Base-by-base conservation (phyloP, 2,888 invertebrate species). In the Tiphia femorata region DNA sequence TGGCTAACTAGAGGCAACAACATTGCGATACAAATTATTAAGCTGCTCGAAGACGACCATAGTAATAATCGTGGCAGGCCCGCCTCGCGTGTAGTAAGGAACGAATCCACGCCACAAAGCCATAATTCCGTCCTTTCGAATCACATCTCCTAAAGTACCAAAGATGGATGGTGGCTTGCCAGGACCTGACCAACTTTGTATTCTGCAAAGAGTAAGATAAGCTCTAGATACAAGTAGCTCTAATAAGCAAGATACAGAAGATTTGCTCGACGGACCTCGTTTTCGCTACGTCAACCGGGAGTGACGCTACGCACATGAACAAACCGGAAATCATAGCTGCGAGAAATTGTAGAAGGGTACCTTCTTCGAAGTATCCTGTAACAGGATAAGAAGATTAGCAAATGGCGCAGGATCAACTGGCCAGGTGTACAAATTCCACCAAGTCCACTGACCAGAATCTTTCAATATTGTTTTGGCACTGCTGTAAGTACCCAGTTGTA, bases 211-310 rank as follows among this genome's bases (percentile, higher is more conserved):
- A 12, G 33, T 10, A 25, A 29, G 14, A 12, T n/a, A 33, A 8
- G n/a, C n/a, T n/a, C n/a, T n/a, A n/a, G n/a, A n/a, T n/a, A n/a
- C n/a, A n/a, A n/a, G n/a, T n/a, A n/a, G n/a, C n/a, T n/a, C n/a
- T n/a, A 10, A 27, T 25, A 21, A 21, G 3, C n/a, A 29, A 2
- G 25, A 12, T 23, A n/a, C 19, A 16, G 21, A 10, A 20, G 12
- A 49, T 0, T 2, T n/a, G 38, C 12, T 25, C 7, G 10, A 19
- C 33, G 29, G 23, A 74, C 71, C 67, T 85, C 12, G 89, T 90
- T 78, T 90, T 90, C 2, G 88, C 88, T 68, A 89, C 88, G 76
- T 90, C 90, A 1, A 90, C 87, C 0, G 91, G 90, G 87, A 90
- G 88, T 3, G 88, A 88, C 17, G 87, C 87, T 8, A 86, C 84